Conservation (phyloP, 2,797 vertebrate species). For the Phrynocephalus guinanensis region DNA sequence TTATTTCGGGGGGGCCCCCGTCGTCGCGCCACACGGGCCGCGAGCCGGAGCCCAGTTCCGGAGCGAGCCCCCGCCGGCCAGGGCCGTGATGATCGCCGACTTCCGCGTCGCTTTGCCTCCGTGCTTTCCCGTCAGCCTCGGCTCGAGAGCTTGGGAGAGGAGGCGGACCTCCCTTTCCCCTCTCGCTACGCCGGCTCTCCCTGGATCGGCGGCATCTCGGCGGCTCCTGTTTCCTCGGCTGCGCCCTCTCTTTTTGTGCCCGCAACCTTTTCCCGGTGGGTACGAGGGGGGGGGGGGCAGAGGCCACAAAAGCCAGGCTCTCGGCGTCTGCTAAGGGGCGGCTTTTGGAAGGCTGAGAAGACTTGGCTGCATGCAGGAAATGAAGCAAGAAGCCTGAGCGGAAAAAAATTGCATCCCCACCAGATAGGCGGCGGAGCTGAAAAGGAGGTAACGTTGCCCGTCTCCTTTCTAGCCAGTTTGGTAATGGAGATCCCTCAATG, state of each 20-base stretch:
- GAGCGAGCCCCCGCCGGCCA: neutral
- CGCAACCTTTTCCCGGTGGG: neutral
- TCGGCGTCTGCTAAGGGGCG: neutral
- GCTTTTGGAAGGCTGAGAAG: neutral
- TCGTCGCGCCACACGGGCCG: neutral
- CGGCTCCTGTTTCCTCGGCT: neutral
- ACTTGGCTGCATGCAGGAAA: constrained; percentile 15
- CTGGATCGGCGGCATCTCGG: neutral
- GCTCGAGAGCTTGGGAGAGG: neutral
- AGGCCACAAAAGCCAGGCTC: neutral
- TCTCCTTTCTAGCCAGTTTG: neutral
- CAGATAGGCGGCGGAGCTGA: neutral
- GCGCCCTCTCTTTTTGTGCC: constrained; percentile 1
- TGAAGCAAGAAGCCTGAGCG: neutral
- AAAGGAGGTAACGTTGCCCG: constrained; percentile 15
- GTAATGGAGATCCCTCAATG: neutral
- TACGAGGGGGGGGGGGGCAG: no score
- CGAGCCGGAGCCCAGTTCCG: neutral
- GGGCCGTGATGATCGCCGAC: neutral
- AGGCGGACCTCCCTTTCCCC: neutral
- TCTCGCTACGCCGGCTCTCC: neutral
- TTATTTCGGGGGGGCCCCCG: no score
- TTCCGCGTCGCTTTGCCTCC: constrained; percentile 8
- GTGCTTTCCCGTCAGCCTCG: neutral
- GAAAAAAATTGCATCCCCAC: neutral